Base-by-base conservation (phyloP, 2,888 invertebrate genomes). In the Drosophila paranaensis region DNA sequence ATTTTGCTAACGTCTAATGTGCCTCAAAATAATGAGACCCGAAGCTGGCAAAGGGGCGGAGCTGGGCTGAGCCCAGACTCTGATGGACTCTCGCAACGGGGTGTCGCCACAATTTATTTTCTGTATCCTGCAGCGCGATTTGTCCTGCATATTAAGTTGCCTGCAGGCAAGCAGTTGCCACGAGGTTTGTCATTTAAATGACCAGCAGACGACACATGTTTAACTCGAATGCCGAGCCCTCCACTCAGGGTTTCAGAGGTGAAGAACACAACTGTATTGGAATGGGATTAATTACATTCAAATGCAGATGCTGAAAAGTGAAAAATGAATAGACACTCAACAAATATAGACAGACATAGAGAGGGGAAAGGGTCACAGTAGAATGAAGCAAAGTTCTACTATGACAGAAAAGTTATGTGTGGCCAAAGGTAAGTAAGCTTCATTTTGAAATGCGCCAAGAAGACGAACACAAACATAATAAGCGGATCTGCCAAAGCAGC, bases 141-240 rank as follows among this genome's bases (percentile, higher is more conserved):
- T 82, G 81, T 81, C 71, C 73, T 81, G 81, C 79, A 81, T 79
- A 80, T 80, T 81, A 79, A 80, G 76, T 74, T 70, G 71, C 60
- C 81, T 50, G 63, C 70, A 70, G 78, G 67, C 51, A 61, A 51
- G 63, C 60, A 56, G 55, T 55, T 61, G 43, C 51, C 65, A 63
- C 55, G 62, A 51, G 57, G 57, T 51, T 69, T 74, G 65, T 70
- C 73, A 70, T 70, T 70, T 56, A 55, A 70, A 66, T 77, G 66
- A 58, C 71, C 70, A 74, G 54, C 11, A 57, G 54, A 43, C 50
- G 54, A 43, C 50, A 57, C 46, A 69, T 60, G 50, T 40, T 42
- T 9, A 14, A 37, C 27, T 51, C 53, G 25, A n/a, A 54, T 54
- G 43, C 42, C 10, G 39, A 10, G 16, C 14, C 4, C 27, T 55